Conservation (phyloP, 2,797 vertebrate species). For the Anomalospiza imberbis region DNA sequence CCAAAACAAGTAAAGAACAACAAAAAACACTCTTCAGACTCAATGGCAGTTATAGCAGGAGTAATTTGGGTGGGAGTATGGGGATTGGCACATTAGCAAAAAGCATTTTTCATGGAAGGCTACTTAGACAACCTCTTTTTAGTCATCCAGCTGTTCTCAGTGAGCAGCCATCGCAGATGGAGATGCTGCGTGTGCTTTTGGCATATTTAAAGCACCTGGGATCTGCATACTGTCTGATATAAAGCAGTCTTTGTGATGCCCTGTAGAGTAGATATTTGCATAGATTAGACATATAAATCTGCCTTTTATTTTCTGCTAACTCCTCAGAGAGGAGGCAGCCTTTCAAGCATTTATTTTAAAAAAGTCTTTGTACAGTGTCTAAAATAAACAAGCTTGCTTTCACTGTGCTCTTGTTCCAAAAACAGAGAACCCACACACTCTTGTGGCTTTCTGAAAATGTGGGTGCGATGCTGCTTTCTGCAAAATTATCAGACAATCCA, state of each 20-base stretch:
- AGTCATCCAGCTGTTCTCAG: slow-evolving; percentile 32
- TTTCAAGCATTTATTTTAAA: slow-evolving; percentile 48
- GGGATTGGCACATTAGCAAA: neutral
- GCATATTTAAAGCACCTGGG: slow-evolving; percentile 60
- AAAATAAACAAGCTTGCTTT: slow-evolving; percentile 64
- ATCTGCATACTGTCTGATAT: slow-evolving; percentile 21
- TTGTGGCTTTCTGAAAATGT: slow-evolving; percentile 25
- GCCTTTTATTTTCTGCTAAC: slow-evolving; percentile 62
- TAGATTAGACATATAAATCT: slow-evolving; percentile 70
- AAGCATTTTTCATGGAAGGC: slow-evolving; percentile 18
- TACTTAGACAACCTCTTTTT: slow-evolving; percentile 27
- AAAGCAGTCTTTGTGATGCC: slow-evolving; percentile 64
- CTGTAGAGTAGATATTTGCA: slow-evolving; percentile 63
- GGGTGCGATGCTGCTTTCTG: neutral
- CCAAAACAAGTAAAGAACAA: neutral
- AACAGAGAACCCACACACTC: slow-evolving; percentile 37
- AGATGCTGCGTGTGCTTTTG: slow-evolving; percentile 13
- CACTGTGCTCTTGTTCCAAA: slow-evolving; percentile 46
- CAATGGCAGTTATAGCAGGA: neutral
- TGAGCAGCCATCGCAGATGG: slow-evolving; percentile 48
- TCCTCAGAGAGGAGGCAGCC: slow-evolving; percentile 37
- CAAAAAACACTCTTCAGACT: neutral
- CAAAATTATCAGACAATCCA: neutral
- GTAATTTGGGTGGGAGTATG: neutral
- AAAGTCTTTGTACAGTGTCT: slow-evolving; percentile 61